A percentile compares a stretch with the other conserved stretches of the same genome.
Conservation (phyloP, 2,888 invertebrate species). For the Macrosoma leucophasiata region DNA sequence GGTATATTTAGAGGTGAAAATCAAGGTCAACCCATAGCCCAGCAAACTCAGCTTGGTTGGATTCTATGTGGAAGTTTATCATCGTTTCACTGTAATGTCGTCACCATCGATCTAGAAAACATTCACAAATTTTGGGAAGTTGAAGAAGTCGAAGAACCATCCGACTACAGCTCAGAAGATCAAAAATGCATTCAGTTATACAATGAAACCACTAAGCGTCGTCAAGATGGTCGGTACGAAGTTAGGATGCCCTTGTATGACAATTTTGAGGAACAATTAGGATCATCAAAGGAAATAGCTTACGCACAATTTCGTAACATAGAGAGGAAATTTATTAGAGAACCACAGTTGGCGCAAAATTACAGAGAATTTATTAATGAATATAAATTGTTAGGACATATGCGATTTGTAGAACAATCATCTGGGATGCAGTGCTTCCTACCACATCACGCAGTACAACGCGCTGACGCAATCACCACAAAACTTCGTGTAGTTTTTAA, state of each 20-base stretch:
- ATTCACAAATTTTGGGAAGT: constrained; percentile 3
- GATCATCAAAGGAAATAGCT: constrained; percentile 13
- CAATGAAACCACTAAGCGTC: constrained; percentile 6
- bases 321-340: constrained; percentile 13
- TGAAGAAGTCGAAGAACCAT: too few relatives aligned
- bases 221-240: constrained; percentile 16
- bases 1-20: constrained; percentile 10
- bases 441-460: too few relatives aligned
- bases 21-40: constrained; percentile 7
- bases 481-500: too few relatives aligned
- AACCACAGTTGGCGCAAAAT: too few relatives aligned
- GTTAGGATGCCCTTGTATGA: constrained; percentile 15
- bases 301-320: constrained; percentile 19
- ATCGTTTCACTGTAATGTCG: too few relatives aligned
- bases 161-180: constrained; percentile 13
- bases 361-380: too few relatives aligned
- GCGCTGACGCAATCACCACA: too few relatives aligned
- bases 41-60: constrained; percentile 22
- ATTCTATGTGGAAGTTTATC: constrained; percentile 18
- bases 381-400: too few relatives aligned
- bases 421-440: too few relatives aligned
- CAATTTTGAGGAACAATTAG: constrained; percentile 10
- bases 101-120: neutral
- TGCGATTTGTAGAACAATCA: too few relatives aligned
- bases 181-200: constrained; percentile 11